Evolutionary conservation across 30 jellyfish, hydroid and myxozoan genomes (phyloP).

Genomic region (Hydra vulgaris): DNA sequence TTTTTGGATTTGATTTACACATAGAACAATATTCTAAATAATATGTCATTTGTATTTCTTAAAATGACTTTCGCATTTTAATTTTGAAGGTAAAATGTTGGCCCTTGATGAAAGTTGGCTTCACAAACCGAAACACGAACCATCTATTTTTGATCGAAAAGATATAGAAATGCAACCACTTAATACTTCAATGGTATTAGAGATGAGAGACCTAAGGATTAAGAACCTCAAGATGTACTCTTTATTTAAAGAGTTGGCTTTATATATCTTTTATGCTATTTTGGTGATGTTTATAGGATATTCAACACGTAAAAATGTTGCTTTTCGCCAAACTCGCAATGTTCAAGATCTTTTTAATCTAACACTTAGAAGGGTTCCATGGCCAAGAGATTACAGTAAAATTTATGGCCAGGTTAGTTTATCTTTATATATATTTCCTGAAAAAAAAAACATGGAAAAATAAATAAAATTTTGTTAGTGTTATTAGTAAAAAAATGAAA

Average conservation of each 20-base stretch:
- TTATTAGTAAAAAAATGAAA: no score
- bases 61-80: no score
- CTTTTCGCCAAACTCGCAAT: slow-evolving; percentile 62
- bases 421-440: no score
- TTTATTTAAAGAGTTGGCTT: slow-evolving; percentile 50
- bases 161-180: slow-evolving; percentile 61
- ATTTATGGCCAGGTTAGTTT: slow-evolving; percentile 12
- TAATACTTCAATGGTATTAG: slow-evolving; percentile 37
- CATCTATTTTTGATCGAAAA: slow-evolving; percentile 18
- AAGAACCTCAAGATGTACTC: slow-evolving; percentile 87
- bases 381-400: background rate
- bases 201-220: slow-evolving; percentile 61
- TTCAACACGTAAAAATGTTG: slow-evolving; percentile 54
- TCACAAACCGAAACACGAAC: slow-evolving; percentile 50
- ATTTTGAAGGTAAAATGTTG: slow-evolving; percentile 22
- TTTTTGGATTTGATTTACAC: no score
- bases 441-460: no score
- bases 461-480: no score
- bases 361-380: background rate
- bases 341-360: slow-evolving; percentile 45
- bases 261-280: slow-evolving; percentile 50
- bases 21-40: no score
- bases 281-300: slow-evolving; percentile 59
- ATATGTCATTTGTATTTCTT: no score
- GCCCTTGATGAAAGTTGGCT: slow-evolving; percentile 92